Conservation (phyloP, 37 sponge, comb jelly and placozoan species). For the Lycopodina hypogea region DNA sequence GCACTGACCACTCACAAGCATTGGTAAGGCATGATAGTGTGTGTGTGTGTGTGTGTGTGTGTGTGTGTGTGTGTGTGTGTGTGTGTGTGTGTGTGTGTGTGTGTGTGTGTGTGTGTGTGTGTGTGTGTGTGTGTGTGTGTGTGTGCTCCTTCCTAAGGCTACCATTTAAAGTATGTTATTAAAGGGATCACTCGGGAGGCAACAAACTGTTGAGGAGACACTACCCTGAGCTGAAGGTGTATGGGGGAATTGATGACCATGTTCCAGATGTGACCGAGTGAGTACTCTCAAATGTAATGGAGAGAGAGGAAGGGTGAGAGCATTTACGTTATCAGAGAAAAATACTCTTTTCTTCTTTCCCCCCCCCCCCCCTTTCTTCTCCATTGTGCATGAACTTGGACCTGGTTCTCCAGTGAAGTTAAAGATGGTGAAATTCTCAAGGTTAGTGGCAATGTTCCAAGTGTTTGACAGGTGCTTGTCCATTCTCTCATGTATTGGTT, state of each 20-base stretch:
- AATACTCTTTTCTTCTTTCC: background rate
- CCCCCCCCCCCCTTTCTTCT: background rate
- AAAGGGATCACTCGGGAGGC: conserved; percentile 78
- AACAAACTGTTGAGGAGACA: conserved; percentile 36
- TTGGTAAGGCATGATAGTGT: conserved; percentile 38
- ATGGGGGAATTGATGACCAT: conserved; percentile 36
- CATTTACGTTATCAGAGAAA: background rate
- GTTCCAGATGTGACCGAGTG: conserved; percentile 41
- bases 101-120: too few relatives aligned
- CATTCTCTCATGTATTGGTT: background rate
- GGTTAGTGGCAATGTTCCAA: too few relatives aligned
- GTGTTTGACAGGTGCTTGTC: background rate
- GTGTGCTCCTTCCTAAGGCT: background rate
- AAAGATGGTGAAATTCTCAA: conserved; percentile 33
- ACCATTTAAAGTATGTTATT: conserved; percentile 64
- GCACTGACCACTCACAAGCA: conserved; percentile 73
- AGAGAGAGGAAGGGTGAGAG: background rate
- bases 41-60: background rate
- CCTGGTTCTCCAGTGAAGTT: conserved; percentile 8
- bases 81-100: too few relatives aligned
- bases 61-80: conserved; percentile 3
- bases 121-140: too few relatives aligned
- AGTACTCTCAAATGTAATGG: background rate
- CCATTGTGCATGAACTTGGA: background rate
- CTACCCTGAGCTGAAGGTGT: conserved; percentile 38